Evolutionary conservation across 64 coral and sea anemone species (phyloP).

Genomic region (Actinia equina): DNA sequence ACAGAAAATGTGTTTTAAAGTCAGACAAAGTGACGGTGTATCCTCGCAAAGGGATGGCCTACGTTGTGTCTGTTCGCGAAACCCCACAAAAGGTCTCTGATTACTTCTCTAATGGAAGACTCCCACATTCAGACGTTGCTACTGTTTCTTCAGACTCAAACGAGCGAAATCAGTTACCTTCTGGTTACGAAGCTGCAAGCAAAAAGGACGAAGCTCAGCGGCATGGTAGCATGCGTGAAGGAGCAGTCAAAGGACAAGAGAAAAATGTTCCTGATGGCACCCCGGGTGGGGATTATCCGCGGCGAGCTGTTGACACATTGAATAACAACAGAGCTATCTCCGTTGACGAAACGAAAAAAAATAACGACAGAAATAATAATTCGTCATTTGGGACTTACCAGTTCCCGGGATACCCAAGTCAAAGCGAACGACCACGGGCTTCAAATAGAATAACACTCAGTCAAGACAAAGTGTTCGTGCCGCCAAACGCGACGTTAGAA

Average conservation of each 20-base stretch:
- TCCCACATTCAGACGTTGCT: neutral
- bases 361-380: conserved; percentile 80
- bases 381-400: conserved; percentile 2
- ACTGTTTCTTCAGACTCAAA: conserved; percentile 21
- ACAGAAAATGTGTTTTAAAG: conserved; percentile 58
- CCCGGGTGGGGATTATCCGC: conserved; percentile 17
- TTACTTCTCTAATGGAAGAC: conserved; percentile 37
- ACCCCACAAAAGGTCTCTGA: conserved; percentile 53
- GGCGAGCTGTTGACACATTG: neutral
- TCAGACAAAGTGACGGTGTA: conserved; percentile 58
- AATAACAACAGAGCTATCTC: conserved; percentile 5
- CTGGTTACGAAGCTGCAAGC: neutral
- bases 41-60: conserved; percentile 44
- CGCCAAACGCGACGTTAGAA: conserved; percentile 80
- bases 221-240: neutral
- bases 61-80: conserved; percentile 64
- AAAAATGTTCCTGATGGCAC: neutral
- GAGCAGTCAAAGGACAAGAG: neutral
- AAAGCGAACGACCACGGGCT: neutral
- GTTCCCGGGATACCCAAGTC: neutral
- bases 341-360: conserved; percentile 36
- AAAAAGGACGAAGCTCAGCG: neutral
- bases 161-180: neutral
- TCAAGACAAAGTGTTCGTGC: conserved; percentile 73
- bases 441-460: conserved; percentile 16